Percentiles rank a stretch among this genome's conserved stretches.
Evolutionary conservation across 1,140 invertebrate genomes (phyloP).

Genomic region (Drosophila baimaii): DNA sequence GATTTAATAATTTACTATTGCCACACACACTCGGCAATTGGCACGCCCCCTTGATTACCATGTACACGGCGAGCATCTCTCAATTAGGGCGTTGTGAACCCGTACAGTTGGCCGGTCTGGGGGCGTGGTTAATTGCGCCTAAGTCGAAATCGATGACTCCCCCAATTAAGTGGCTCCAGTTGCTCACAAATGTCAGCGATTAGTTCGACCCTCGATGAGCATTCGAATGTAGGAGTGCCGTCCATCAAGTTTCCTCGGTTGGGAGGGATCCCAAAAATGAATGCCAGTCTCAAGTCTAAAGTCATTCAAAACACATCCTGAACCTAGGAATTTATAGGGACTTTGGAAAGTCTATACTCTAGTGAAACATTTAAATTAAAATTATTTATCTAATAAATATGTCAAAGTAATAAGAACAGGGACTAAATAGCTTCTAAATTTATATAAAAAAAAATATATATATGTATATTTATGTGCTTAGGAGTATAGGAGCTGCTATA

Average conservation of each 20-base stretch:
- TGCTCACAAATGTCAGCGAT: slow-evolving; percentile 47
- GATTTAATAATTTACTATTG: slow-evolving; percentile 67
- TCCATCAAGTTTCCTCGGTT: neutral
- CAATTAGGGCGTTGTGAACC: slow-evolving; percentile 71
- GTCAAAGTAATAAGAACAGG: neutral
- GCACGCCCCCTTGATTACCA: slow-evolving; percentile 61
- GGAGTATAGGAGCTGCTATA: too few relatives aligned
- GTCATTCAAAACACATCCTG: neutral
- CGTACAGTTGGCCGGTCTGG: slow-evolving; percentile 56
- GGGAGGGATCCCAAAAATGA: neutral
- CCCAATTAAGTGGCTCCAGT: slow-evolving; percentile 39
- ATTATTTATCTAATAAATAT: neutral
- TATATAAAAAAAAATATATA: neutral
- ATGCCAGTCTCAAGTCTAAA: neutral
- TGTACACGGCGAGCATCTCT: slow-evolving; percentile 60
- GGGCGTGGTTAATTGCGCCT: slow-evolving; percentile 64
- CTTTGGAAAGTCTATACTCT: neutral
- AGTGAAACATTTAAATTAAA: neutral
- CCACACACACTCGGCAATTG: slow-evolving; percentile 55
- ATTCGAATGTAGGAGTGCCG: slow-evolving; percentile 10
- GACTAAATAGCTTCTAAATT: neutral
- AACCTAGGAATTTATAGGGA: too few relatives aligned
- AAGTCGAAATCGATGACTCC: slow-evolving; percentile 73
- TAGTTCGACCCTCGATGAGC: slow-evolving; percentile 23
- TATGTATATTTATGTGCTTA: neutral